Conservation (phyloP, 2,888 invertebrate species). For the Cantharis rufa region DNA sequence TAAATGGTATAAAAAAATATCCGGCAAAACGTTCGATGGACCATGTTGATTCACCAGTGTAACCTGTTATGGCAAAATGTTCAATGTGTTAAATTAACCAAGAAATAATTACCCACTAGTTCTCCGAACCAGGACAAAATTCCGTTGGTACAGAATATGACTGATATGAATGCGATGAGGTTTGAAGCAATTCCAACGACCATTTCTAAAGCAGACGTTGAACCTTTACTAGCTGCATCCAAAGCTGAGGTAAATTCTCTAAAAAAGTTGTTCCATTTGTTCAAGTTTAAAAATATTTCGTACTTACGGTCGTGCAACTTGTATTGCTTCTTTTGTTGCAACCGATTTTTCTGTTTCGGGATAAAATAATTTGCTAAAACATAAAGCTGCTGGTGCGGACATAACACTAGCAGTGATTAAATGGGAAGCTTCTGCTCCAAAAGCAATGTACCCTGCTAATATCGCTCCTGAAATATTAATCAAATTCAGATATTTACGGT, state of each 20-base stretch:
- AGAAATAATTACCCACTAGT: constrained; percentile 67
- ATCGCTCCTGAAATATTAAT: constrained; percentile 68
- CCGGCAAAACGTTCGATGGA: constrained; percentile 79
- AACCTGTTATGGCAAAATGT: constrained; percentile 35
- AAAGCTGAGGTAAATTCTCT: constrained; percentile 83
- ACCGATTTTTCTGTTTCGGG: constrained; percentile 86
- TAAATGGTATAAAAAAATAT: constrained; percentile 88
- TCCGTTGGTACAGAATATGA: constrained; percentile 83
- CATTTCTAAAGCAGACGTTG: constrained; percentile 76
- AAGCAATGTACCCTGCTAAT: constrained; percentile 88
- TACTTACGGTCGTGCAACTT: constrained; percentile 71
- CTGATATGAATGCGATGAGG: constrained; percentile 87
- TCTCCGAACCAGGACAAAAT: constrained; percentile 79
- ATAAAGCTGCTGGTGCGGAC: constrained; percentile 94
- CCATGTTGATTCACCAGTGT: constrained; percentile 52
- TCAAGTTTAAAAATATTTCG: background rate
- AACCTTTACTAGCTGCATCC: constrained; percentile 92
- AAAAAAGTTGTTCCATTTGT: constrained; percentile 36
- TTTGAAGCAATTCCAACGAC: constrained; percentile 89
- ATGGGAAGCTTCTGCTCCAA: constrained; percentile 86
- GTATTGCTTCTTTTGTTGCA: constrained; percentile 76
- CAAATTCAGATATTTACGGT: too few relatives aligned
- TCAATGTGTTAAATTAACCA: background rate
- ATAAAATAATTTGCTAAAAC: constrained; percentile 86
- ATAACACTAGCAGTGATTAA: constrained; percentile 92